Base-by-base conservation (phyloP, 2,113 vertebrate species). In the Ifrita kowaldi region DNA sequence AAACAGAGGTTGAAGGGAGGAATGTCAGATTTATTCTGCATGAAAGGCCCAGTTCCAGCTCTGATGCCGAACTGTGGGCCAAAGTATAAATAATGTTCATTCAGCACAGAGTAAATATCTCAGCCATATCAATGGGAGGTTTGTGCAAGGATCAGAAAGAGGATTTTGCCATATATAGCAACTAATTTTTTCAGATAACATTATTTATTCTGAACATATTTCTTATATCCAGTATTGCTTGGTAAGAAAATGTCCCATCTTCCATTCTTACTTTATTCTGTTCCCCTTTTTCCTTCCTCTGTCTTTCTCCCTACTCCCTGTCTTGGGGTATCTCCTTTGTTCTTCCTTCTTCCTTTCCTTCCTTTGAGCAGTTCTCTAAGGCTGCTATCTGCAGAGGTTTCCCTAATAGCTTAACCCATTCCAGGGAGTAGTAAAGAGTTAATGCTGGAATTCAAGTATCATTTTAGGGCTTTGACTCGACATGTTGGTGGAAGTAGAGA, bases 11-110 rank as follows among this genome's bases (percentile, higher is more conserved):
- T 16, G 3, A 52, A 82, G 78, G 55, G 65, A 85, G 55, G 47
- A 76, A 69, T 56, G 21, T 88, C 75, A 83, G 30, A 83, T 95
- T 91, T 85, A 74, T 91, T 91, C 74, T 70, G 41, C 46, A 52
- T 4, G 7, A 82, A 82, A 79, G 16, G 50, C 33, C 33, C 13
- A 14, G 20, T 70, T 94, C 59, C 65, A 74, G 17, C 33, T 86
- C 59, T 91, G 55, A 44, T 95, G 83, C 70, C 82, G 55, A 7
- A 39, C 57, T 75, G 37, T 33, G 60, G 44, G 60, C 39, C 53
- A 46, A 67, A 60, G 22, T 52, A 84, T 68, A 88, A 75, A 52
- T 70, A 35, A 74, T 21, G 13, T 47, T 52, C 20, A 22, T 77
- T 60, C 73, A 76, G 22, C 35, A 17, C 1, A 3, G 35, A 80